Conservation (phyloP, 2,113 vertebrate genomes). For the Grammomys surdaster region DNA sequence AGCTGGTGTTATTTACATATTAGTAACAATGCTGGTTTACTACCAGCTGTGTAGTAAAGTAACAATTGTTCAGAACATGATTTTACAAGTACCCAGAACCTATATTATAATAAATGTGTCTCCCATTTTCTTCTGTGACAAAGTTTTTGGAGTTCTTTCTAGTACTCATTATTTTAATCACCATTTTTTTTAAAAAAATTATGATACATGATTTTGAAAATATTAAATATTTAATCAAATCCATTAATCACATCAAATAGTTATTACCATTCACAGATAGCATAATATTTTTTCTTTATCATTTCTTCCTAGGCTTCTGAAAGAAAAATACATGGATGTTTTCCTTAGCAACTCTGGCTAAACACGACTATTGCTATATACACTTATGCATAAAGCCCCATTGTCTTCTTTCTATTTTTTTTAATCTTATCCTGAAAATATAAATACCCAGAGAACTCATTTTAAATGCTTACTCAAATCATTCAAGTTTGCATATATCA, state of each 20-base stretch:
- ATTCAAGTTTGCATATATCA: background rate
- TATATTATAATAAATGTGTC: background rate
- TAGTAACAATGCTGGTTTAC: background rate
- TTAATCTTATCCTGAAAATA: background rate
- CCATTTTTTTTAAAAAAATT: background rate
- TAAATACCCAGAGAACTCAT: background rate
- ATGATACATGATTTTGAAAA: background rate
- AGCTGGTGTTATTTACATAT: conserved; percentile 3
- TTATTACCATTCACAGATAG: background rate
- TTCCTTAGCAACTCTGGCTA: background rate
- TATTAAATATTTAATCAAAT: background rate
- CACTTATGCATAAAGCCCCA: background rate
- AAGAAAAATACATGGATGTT: background rate
- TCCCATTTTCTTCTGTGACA: background rate
- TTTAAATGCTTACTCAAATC: background rate
- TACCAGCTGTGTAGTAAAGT: background rate
- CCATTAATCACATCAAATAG: background rate
- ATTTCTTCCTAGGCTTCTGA: background rate
- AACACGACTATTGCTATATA: background rate
- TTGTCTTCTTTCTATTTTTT: background rate
- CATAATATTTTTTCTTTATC: background rate
- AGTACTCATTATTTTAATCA: background rate
- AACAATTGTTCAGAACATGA: background rate
- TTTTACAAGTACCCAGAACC: background rate
- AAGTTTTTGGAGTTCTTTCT: background rate